phyloP scores from a whole-genome alignment of 2,797 vertebrate genomes.

The Paedocypris micromegethes region DNA sequence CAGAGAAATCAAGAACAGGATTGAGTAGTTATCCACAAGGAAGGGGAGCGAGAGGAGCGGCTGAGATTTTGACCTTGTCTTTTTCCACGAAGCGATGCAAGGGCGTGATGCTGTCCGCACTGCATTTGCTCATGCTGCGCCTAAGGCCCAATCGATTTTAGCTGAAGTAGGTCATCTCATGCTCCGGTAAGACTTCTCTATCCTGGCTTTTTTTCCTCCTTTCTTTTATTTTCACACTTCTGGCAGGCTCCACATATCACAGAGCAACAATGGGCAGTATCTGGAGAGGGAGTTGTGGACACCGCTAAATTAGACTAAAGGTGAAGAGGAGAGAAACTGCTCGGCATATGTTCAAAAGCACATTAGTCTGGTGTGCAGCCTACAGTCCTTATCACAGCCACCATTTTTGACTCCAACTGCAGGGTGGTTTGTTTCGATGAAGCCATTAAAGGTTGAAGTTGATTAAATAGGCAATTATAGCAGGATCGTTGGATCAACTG shows the following conservation, averaged over 20 bases:
- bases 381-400: slow-evolving; percentile 2
- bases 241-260: slow-evolving; percentile 20
- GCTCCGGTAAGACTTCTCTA: slow-evolving; percentile 22
- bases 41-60: slow-evolving; percentile 6
- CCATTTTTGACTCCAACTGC: slow-evolving; percentile 13
- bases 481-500: slow-evolving; percentile 48
- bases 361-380: slow-evolving; percentile 10
- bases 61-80: slow-evolving; percentile 43
- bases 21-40: background rate
- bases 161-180: slow-evolving; percentile 49
- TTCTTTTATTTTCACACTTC: slow-evolving; percentile 4
- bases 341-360: slow-evolving; percentile 18
- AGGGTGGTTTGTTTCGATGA: slow-evolving; percentile 32
- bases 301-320: slow-evolving; percentile 18
- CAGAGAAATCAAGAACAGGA: background rate
- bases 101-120: slow-evolving; percentile 37
- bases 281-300: slow-evolving; percentile 16
- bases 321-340: slow-evolving; percentile 7
- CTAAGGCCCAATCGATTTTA: slow-evolving; percentile 47
- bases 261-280: slow-evolving; percentile 9
- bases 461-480: slow-evolving; percentile 45
- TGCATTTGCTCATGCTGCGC: slow-evolving; percentile 39
- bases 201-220: slow-evolving; percentile 3
- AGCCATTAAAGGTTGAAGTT: slow-evolving; percentile 39
- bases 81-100: slow-evolving; percentile 34